Conservation (phyloP, 2,888 invertebrate species). For the Beris chalybata region DNA sequence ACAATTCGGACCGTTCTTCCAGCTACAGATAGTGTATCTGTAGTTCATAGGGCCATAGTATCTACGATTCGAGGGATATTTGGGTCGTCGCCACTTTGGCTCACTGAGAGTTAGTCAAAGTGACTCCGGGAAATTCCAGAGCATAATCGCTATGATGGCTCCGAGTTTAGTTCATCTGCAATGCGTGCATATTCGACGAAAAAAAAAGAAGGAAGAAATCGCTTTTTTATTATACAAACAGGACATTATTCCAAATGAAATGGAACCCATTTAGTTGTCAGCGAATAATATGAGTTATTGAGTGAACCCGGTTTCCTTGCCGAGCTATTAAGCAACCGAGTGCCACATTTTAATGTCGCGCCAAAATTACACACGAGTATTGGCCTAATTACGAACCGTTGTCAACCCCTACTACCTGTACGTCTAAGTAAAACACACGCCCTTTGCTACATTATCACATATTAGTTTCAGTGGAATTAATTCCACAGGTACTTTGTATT, state of each 20-base stretch:
- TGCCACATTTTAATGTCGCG: conserved; percentile 24
- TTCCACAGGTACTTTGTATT: too few species aligned
- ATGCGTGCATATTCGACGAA: too few species aligned
- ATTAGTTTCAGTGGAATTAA: too few species aligned
- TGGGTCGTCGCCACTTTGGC: conserved; percentile 31
- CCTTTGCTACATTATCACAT: too few species aligned
- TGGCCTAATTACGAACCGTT: conserved; percentile 29
- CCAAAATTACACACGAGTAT: conserved; percentile 24
- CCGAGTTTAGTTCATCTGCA: too few species aligned
- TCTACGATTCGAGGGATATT: conserved; percentile 16
- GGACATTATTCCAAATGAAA: conserved; percentile 26
- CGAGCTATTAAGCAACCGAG: conserved; percentile 5
- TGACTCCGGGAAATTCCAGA: conserved; percentile 18
- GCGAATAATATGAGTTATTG: conserved; percentile 24
- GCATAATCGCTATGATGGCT: too few species aligned
- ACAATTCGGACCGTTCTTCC: too few species aligned
- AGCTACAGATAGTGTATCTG: too few species aligned
- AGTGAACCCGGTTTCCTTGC: too few species aligned
- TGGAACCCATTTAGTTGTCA: conserved; percentile 27
- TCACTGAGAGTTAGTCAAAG: conserved; percentile 15
- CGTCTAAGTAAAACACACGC: too few species aligned
- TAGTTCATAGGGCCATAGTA: too few species aligned
- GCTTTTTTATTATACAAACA: conserved; percentile 23
- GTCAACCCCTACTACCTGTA: not conserved
- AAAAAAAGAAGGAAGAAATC: too few species aligned